Evolutionary conservation across 2,113 vertebrate species (phyloP).

Genomic region (Spea multiplicata): DNA sequence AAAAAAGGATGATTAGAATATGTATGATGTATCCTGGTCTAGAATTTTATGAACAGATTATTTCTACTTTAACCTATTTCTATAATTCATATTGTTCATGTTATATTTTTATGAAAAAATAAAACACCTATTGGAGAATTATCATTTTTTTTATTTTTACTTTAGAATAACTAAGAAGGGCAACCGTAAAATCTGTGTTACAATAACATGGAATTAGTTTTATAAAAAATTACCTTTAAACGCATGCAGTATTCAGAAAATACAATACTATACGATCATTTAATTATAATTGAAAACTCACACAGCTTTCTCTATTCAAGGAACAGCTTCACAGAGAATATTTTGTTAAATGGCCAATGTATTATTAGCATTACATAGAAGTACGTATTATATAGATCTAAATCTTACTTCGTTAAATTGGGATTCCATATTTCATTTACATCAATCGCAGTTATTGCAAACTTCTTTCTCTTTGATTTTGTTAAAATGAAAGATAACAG

Average conservation of each 20-base stretch:
- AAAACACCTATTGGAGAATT: too few relatives aligned
- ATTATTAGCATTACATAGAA: constrained; percentile 19
- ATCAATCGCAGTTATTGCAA: constrained; percentile 24
- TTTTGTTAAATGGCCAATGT: constrained; percentile 12
- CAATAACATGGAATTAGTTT: too few relatives aligned
- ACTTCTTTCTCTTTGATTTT: constrained; percentile 31
- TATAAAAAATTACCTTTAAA: too few relatives aligned
- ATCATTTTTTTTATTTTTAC: too few relatives aligned
- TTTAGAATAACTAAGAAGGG: too few relatives aligned
- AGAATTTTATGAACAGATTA: too few relatives aligned
- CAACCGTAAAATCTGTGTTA: too few relatives aligned
- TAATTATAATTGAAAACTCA: constrained; percentile 3
- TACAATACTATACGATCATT: neutral
- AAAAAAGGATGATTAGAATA: too few relatives aligned
- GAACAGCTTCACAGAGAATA: constrained; percentile 5
- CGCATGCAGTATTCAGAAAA: neutral
- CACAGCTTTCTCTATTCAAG: neutral
- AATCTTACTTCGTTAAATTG: constrained; percentile 30
- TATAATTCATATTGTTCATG: too few relatives aligned
- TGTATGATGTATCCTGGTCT: too few relatives aligned
- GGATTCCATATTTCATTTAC: constrained; percentile 40
- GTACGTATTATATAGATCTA: constrained; percentile 29
- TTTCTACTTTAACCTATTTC: too few relatives aligned
- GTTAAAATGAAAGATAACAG: constrained; percentile 18
- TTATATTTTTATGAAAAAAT: too few relatives aligned